phyloP scores from a whole-genome alignment of 2,888 invertebrate species.

The Melieria omissa region DNA sequence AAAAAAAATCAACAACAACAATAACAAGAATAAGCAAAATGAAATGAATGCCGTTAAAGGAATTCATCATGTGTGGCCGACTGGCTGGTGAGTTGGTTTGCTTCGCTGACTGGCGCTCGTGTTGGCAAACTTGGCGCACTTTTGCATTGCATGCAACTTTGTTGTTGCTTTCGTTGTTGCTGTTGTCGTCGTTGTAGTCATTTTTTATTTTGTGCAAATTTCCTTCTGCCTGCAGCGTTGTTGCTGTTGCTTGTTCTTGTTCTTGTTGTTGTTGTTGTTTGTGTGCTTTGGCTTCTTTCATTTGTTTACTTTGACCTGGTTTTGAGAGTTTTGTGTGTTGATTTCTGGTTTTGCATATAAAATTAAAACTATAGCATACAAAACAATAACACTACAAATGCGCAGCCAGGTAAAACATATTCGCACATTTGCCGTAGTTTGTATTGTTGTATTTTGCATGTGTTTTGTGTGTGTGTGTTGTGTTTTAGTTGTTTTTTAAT shows the following conservation, averaged over 20 bases:
- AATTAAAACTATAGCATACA: constrained; percentile 18
- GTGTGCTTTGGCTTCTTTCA: constrained; percentile 39
- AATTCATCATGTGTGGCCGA: neutral
- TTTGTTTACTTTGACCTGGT: constrained; percentile 60
- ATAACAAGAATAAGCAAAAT: too few relatives aligned
- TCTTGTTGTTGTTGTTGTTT: constrained; percentile 44
- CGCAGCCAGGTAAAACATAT: neutral
- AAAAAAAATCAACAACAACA: too few relatives aligned
- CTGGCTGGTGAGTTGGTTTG: too few relatives aligned
- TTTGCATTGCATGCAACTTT: constrained; percentile 28
- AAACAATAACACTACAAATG: constrained; percentile 19
- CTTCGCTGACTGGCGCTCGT: too few relatives aligned
- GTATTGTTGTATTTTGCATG: neutral
- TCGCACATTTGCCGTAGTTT: constrained; percentile 10
- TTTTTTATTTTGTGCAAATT: constrained; percentile 57
- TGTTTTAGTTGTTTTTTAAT: neutral
- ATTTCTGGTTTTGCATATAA: constrained; percentile 24
- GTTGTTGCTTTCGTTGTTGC: constrained; percentile 16
- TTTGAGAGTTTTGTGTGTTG: constrained; percentile 41
- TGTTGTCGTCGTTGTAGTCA: constrained; percentile 34
- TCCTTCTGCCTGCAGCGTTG: constrained; percentile 41
- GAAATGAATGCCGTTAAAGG: neutral
- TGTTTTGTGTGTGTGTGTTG: neutral
- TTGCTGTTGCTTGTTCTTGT: constrained; percentile 16
- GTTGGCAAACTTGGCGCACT: neutral